A percentile compares a stretch with the other conserved stretches of the same genome.
phyloP scores from a whole-genome alignment of 2,113 vertebrate species.

The Antechinus stuartii region DNA sequence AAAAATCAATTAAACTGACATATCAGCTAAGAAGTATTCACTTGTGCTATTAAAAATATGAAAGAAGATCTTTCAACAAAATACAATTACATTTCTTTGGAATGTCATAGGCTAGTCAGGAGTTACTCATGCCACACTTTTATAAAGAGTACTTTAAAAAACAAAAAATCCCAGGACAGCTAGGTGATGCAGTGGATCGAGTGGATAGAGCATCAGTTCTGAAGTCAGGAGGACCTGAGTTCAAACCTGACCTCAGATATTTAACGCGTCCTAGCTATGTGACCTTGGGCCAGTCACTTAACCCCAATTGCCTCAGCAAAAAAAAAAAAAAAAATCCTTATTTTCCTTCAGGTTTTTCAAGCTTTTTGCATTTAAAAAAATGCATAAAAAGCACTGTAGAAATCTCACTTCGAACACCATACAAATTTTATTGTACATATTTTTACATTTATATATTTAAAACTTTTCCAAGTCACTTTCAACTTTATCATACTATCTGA shows the following conservation, averaged over 20 bases:
- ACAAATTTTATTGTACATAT: neutral
- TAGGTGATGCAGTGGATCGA: too few relatives aligned
- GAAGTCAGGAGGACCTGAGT: too few relatives aligned
- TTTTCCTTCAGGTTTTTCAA: conserved; percentile 19
- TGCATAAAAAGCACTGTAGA: neutral
- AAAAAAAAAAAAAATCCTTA: neutral
- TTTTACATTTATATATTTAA: conserved; percentile 20
- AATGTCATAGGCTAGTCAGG: neutral
- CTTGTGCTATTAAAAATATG: conserved; percentile 36
- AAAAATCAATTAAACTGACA: neutral
- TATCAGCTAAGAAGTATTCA: conserved; percentile 19
- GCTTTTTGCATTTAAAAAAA: conserved; percentile 29
- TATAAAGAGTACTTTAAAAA: conserved; percentile 35
- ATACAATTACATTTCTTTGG: neutral
- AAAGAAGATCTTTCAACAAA: conserved; percentile 13
- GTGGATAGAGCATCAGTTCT: too few relatives aligned
- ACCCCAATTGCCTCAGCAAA: too few relatives aligned
- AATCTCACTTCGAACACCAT: neutral
- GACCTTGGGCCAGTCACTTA: too few relatives aligned
- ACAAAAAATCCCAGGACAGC: neutral
- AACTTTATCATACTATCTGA: conserved; percentile 11
- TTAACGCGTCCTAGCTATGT: too few relatives aligned
- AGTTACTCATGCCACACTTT: neutral
- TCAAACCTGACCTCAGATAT: too few relatives aligned
- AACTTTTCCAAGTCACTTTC: neutral